Percentiles rank a stretch among this genome's conserved stretches.
Conservation (phyloP, 2,113 vertebrate species). For the Oxyura jamaicensis region DNA sequence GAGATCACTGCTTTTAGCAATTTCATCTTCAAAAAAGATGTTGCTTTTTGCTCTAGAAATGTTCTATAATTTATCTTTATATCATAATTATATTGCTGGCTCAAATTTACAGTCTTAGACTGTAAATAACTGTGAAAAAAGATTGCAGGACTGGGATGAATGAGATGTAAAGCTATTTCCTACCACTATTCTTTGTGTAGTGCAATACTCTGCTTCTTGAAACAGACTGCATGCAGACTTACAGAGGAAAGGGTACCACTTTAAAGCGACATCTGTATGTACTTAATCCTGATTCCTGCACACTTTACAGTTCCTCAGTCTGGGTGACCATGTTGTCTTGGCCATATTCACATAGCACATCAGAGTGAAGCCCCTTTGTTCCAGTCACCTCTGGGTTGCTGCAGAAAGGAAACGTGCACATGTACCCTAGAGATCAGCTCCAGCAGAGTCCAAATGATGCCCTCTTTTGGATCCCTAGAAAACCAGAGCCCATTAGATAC, state of each 20-base stretch:
- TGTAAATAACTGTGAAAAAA: slow-evolving; percentile 61
- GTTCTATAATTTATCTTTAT: slow-evolving; percentile 63
- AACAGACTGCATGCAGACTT: not conserved
- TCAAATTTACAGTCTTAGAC: slow-evolving; percentile 50
- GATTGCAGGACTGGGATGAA: slow-evolving; percentile 42
- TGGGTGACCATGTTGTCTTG: not conserved
- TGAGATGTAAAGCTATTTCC: slow-evolving; percentile 30
- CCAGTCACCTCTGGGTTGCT: not conserved
- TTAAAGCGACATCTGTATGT: not conserved
- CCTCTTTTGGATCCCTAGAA: not conserved
- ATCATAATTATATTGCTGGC: slow-evolving; percentile 61
- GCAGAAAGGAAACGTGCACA: not conserved
- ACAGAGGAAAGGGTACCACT: not conserved
- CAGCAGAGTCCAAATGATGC: not conserved
- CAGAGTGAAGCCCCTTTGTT: not conserved
- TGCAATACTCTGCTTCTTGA: not conserved
- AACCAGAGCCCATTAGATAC: not conserved
- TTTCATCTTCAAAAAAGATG: not conserved
- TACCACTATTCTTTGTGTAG: not conserved
- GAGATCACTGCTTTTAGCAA: slow-evolving; percentile 12
- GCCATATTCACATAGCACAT: not conserved
- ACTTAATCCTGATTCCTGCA: not conserved
- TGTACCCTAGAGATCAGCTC: not conserved
- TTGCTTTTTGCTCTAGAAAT: slow-evolving; percentile 37
- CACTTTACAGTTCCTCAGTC: not conserved